Evolutionary conservation across 1,140 invertebrate species (phyloP).

Genomic region (Reticulitermes speratus): DNA sequence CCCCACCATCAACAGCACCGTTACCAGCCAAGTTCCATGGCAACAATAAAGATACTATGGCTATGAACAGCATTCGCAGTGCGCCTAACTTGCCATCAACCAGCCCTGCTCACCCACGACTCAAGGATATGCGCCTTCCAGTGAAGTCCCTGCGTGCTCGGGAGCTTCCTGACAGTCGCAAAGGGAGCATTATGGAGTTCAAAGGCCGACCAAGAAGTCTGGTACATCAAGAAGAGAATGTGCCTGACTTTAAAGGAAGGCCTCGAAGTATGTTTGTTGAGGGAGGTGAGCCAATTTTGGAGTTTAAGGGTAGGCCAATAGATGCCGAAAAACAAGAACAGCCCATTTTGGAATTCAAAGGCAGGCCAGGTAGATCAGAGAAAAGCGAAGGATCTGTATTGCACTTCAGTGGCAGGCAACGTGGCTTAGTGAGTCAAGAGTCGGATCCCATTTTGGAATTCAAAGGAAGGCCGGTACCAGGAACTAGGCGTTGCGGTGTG

Average conservation of each 20-base stretch:
- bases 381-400: neutral
- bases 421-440: conserved; percentile 52
- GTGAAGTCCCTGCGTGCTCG: conserved; percentile 59
- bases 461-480: conserved; percentile 52
- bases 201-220: conserved; percentile 57
- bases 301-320: conserved; percentile 5
- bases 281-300: neutral
- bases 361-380: conserved; percentile 56
- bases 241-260: conserved; percentile 39
- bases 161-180: conserved; percentile 62
- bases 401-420: conserved; percentile 38
- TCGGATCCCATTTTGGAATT: conserved; percentile 65
- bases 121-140: conserved; percentile 68
- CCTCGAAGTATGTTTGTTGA: conserved; percentile 38
- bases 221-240: conserved; percentile 40
- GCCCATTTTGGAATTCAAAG: conserved; percentile 68
- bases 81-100: conserved; percentile 71
- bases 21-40: conserved; percentile 76
- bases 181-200: conserved; percentile 51
- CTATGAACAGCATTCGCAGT: conserved; percentile 74
- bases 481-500: conserved; percentile 47
- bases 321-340: conserved; percentile 51
- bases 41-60: conserved; percentile 57
- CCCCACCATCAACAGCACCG: conserved; percentile 76
- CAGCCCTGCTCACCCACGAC: conserved; percentile 62